Evolutionary conservation across 2,113 vertebrate genomes (phyloP).

Genomic region (Dromaius novaehollandiae): DNA sequence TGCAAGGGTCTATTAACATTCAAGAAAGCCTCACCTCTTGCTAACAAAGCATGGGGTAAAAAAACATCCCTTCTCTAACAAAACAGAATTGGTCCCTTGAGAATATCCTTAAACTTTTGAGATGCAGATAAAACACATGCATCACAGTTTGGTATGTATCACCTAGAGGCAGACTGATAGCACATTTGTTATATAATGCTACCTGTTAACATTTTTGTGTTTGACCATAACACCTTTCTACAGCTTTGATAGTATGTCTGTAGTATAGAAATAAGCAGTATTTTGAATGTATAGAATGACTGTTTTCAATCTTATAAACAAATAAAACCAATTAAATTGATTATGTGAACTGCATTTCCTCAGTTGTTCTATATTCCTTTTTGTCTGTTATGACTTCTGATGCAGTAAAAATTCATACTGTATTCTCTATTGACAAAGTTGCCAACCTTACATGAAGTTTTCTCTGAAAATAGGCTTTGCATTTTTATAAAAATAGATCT

Average conservation of each 20-base stretch:
- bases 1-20: not conserved
- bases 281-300: not conserved
- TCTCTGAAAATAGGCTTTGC: not conserved
- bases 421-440: not conserved
- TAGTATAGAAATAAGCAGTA: not conserved
- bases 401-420: not conserved
- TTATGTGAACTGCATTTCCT: not conserved
- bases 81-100: not conserved
- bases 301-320: not conserved
- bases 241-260: not conserved
- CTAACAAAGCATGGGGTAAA: not conserved
- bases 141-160: not conserved
- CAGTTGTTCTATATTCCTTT: not conserved
- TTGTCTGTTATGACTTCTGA: not conserved
- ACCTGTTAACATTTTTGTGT: not conserved
- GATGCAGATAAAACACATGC: not conserved
- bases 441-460: not conserved
- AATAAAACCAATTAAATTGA: not conserved
- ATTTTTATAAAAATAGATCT: not conserved
- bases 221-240: not conserved
- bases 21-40: not conserved
- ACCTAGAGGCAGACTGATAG: not conserved
- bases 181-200: rapidly evolving
- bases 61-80: not conserved
- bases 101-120: not conserved